phyloP scores from a whole-genome alignment of 2,113 vertebrate genomes.

The Cyanoliseus patagonus region DNA sequence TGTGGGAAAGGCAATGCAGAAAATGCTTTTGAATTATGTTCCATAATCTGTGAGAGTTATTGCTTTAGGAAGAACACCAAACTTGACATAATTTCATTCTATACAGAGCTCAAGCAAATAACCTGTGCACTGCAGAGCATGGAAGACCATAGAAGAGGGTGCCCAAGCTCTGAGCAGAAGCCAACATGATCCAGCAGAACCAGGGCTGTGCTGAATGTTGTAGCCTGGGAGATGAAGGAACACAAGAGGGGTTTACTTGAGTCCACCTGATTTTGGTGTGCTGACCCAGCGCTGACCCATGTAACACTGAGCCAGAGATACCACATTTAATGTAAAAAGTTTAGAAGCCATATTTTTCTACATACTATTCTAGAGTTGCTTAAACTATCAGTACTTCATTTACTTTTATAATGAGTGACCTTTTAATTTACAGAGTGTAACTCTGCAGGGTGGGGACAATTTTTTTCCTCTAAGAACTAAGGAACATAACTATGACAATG shows the following conservation, averaged over 20 bases:
- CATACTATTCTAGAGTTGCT: neutral
- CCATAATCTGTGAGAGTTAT: accelerated
- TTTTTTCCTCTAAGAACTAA: neutral
- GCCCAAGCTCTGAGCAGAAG: neutral
- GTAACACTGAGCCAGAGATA: neutral
- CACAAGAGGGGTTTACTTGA: neutral
- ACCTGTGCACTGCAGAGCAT: neutral
- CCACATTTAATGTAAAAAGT: neutral
- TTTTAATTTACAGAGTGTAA: neutral
- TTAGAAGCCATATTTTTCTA: neutral
- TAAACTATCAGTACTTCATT: neutral
- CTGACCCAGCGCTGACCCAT: neutral
- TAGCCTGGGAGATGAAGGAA: neutral
- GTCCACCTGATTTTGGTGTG: neutral
- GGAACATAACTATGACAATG: neutral
- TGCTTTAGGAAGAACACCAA: neutral
- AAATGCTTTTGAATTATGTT: neutral
- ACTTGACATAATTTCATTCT: neutral
- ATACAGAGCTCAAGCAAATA: neutral
- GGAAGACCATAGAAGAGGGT: neutral
- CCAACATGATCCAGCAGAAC: neutral
- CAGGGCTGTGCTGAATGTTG: neutral
- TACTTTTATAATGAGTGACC: neutral
- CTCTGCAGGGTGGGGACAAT: neutral
- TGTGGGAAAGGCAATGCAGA: neutral